phyloP scores from a whole-genome alignment of 2,888 invertebrate genomes.

The Caenorhabditis angaria region DNA sequence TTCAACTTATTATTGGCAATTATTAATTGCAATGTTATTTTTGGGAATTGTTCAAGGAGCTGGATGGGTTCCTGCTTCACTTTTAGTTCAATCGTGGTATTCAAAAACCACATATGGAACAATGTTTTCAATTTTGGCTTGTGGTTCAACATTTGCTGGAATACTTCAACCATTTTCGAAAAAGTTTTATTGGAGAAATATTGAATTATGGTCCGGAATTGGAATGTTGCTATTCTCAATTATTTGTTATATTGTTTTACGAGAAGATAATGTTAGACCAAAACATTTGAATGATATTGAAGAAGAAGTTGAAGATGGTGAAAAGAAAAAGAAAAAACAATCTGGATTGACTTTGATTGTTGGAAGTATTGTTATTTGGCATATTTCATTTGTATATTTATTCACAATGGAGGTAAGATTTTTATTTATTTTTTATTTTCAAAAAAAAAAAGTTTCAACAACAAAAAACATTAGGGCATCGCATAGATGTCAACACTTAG shows the following conservation, averaged over 20 bases:
- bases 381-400: slow-evolving; percentile 38
- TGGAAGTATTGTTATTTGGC: slow-evolving; percentile 35
- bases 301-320: slow-evolving; percentile 20
- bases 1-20: slow-evolving; percentile 32
- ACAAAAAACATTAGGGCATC: not conserved
- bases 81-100: slow-evolving; percentile 46
- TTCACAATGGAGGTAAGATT: slow-evolving; percentile 45
- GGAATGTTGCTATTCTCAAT: slow-evolving; percentile 37
- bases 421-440: not conserved
- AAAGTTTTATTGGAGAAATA: slow-evolving; percentile 48
- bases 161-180: slow-evolving; percentile 45
- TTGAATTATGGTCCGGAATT: slow-evolving; percentile 33
- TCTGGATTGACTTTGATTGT: slow-evolving; percentile 24
- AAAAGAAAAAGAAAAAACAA: slow-evolving; percentile 24
- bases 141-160: slow-evolving; percentile 51
- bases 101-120: slow-evolving; percentile 43
- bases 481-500: not conserved
- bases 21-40: slow-evolving; percentile 34
- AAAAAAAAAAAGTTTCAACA: not conserved
- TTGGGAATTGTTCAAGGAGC: slow-evolving; percentile 51
- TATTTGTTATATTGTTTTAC: slow-evolving; percentile 22
- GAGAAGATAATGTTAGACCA: slow-evolving; percentile 29
- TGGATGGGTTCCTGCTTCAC: slow-evolving; percentile 51
- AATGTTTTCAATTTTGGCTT: slow-evolving; percentile 54
- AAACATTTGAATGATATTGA: slow-evolving; percentile 19